Conservation (phyloP, 64 coral and sea anemone genomes). For the Stylophora pistillata region DNA sequence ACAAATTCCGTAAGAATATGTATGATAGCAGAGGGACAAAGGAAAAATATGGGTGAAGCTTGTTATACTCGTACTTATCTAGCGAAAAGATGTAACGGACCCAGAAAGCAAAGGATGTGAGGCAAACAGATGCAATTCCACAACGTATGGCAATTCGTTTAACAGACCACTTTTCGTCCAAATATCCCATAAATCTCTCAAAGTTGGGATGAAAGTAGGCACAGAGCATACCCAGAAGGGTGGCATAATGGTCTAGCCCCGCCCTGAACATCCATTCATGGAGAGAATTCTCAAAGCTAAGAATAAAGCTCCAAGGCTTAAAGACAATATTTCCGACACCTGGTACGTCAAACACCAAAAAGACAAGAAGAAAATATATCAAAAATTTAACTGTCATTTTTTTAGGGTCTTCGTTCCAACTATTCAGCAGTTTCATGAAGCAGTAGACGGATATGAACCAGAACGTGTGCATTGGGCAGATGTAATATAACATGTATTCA, state of each 20-base stretch:
- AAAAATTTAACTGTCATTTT: slow-evolving; percentile 78
- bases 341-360: slow-evolving; percentile 75
- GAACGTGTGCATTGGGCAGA: slow-evolving; percentile 94
- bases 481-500: slow-evolving; percentile 96
- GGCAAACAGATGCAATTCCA: slow-evolving; percentile 36
- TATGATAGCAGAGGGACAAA: slow-evolving; percentile 78
- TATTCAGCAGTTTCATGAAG: slow-evolving; percentile 81
- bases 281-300: slow-evolving; percentile 73
- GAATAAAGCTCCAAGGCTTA: slow-evolving; percentile 64
- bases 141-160: slow-evolving; percentile 45
- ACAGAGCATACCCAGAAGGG: slow-evolving; percentile 79
- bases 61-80: slow-evolving; percentile 83
- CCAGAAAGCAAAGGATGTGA: slow-evolving; percentile 57
- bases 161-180: slow-evolving; percentile 44
- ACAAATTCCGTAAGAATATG: slow-evolving; percentile 79
- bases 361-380: slow-evolving; percentile 67
- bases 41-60: slow-evolving; percentile 72
- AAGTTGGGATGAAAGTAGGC: slow-evolving; percentile 82
- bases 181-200: slow-evolving; percentile 51
- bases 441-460: slow-evolving; percentile 86
- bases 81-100: slow-evolving; percentile 64
- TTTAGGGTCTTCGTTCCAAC: slow-evolving; percentile 76
- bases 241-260: slow-evolving; percentile 88
- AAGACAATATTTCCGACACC: slow-evolving; percentile 71
- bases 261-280: slow-evolving; percentile 97